phyloP scores from a whole-genome alignment of 2,113 vertebrate genomes.

The Hippolais icterina region DNA sequence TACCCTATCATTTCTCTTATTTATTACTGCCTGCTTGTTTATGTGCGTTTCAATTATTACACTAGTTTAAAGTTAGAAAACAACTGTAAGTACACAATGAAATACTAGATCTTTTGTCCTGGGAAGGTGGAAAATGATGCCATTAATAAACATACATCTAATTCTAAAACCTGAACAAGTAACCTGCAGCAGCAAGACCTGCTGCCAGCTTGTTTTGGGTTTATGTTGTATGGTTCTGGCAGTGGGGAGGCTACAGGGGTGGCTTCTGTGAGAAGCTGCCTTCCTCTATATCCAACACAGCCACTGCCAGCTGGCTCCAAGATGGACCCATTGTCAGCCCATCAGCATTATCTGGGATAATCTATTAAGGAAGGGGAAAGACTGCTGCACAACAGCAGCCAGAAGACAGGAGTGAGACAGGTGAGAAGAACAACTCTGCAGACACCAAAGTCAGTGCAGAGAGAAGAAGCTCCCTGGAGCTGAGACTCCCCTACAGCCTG shows the following conservation, averaged over 20 bases:
- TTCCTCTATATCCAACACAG: not conserved
- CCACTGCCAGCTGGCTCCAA: not conserved
- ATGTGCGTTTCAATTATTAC: not conserved
- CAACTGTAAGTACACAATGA: not conserved
- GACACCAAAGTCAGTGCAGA: not conserved
- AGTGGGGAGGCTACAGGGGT: rapidly evolving
- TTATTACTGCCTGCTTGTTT: not conserved
- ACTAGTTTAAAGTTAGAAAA: not conserved
- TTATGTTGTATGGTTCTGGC: not conserved
- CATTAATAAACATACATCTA: not conserved
- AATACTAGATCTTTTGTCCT: not conserved
- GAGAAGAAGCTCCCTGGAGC: rapidly evolving
- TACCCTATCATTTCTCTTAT: not conserved
- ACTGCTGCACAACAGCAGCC: not conserved
- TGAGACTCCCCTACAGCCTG: rapidly evolving
- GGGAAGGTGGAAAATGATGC: rapidly evolving
- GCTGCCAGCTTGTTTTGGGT: not conserved
- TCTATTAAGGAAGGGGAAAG: not conserved
- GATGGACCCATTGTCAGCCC: rapidly evolving
- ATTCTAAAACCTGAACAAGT: not conserved
- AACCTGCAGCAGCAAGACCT: not conserved
- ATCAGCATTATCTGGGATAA: not conserved
- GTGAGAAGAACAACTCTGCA: not conserved
- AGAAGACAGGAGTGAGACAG: not conserved
- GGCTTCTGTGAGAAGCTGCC: not conserved